Conservation (phyloP, 2,888 invertebrate genomes). For the Lomographa bimaculata region DNA sequence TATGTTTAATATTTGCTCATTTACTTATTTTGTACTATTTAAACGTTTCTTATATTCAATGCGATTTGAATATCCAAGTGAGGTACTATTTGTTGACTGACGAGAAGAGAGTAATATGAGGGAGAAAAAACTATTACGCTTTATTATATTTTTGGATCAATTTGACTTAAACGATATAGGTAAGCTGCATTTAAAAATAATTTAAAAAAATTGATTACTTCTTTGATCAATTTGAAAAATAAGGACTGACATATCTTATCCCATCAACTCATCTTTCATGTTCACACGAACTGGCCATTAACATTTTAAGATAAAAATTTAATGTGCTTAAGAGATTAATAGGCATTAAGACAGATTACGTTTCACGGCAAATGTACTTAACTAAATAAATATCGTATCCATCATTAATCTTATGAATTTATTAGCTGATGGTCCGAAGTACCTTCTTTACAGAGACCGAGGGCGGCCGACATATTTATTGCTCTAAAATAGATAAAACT, state of each 20-base stretch:
- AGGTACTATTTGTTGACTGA: no score
- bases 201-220: no score
- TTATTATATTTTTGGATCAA: no score
- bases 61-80: no score
- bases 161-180: no score
- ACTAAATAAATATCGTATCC: constrained; percentile 72
- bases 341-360: constrained; percentile 66
- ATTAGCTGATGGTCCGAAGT: constrained; percentile 64
- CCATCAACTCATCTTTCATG: constrained; percentile 41
- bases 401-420: constrained; percentile 77
- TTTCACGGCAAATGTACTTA: constrained; percentile 69
- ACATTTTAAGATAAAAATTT: constrained; percentile 48
- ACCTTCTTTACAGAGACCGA: constrained; percentile 61
- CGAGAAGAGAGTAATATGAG: no score
- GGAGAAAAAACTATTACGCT: no score
- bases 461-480: constrained; percentile 74
- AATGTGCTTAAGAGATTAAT: constrained; percentile 70
- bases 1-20: no score
- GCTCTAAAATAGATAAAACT: constrained; percentile 65
- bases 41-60: no score
- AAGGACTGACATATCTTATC: constrained; percentile 6
- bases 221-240: constrained; percentile 10
- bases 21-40: no score
- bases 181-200: no score
- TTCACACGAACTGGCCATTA: constrained; percentile 54